Conservation (phyloP, 1,140 invertebrate genomes). For the Drosophila novamexicana region DNA sequence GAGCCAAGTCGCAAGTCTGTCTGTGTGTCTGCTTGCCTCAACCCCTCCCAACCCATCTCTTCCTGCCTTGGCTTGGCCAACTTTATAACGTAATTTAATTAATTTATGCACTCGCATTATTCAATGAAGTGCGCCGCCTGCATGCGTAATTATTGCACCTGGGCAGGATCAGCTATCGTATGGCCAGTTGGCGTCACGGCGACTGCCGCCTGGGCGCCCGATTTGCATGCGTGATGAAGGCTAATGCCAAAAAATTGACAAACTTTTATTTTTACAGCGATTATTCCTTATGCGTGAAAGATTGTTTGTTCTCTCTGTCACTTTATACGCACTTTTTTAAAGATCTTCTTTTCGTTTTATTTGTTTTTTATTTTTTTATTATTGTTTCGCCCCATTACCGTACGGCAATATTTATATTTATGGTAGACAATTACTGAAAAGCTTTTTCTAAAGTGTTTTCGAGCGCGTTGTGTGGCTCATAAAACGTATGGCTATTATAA, state of each 20-base stretch:
- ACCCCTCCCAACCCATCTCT: background rate
- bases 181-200: slow-evolving; percentile 51
- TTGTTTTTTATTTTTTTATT: background rate
- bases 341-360: background rate
- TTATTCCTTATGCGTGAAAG: slow-evolving; percentile 22
- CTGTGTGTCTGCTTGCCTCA: background rate
- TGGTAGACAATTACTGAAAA: slow-evolving; percentile 40
- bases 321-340: slow-evolving; percentile 8
- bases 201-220: slow-evolving; percentile 62
- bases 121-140: slow-evolving; percentile 83
- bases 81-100: slow-evolving; percentile 84
- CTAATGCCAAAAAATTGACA: slow-evolving; percentile 53
- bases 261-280: slow-evolving; percentile 3
- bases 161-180: slow-evolving; percentile 59
- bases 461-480: slow-evolving; percentile 32
- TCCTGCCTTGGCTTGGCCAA: slow-evolving; percentile 27
- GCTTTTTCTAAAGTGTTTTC: slow-evolving; percentile 40
- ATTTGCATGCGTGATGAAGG: slow-evolving; percentile 70
- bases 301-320: slow-evolving; percentile 7
- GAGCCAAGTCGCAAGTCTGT: slow-evolving; percentile 43
- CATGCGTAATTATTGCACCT: slow-evolving; percentile 82
- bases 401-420: slow-evolving; percentile 42
- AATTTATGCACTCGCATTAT: slow-evolving; percentile 84
- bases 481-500: slow-evolving; percentile 31
- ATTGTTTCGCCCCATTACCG: slow-evolving; percentile 17